Conservation (phyloP, 2,797 vertebrate genomes). For the Danio tinwini region DNA sequence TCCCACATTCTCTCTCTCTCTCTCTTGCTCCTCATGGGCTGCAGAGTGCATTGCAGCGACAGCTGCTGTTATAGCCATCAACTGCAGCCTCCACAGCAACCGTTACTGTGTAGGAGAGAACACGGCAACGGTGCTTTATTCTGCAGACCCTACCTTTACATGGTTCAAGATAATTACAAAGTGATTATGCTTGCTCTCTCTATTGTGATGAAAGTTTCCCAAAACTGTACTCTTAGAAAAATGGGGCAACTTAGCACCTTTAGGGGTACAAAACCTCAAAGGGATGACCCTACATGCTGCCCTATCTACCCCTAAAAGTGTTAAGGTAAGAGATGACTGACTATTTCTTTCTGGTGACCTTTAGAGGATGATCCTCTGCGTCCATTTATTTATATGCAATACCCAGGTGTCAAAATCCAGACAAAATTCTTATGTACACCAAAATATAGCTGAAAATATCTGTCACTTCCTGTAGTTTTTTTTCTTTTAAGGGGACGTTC, state of each 20-base stretch:
- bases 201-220: background rate
- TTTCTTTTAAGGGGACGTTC: background rate
- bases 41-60: conserved; percentile 65
- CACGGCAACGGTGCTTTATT: conserved; percentile 26
- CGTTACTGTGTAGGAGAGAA: conserved; percentile 57
- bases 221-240: background rate
- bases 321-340: no score
- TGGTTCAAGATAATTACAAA: conserved; percentile 21
- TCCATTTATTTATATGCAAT: conserved; percentile 15
- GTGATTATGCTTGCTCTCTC: background rate
- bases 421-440: no score
- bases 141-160: conserved; percentile 39
- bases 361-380: background rate
- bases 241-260: background rate
- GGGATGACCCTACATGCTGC: background rate
- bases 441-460: background rate
- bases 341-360: background rate
- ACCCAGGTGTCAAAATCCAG: background rate
- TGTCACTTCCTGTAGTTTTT: background rate
- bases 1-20: conserved; percentile 30
- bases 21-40: conserved; percentile 36
- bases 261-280: background rate
- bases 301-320: background rate
- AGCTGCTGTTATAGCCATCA: conserved; percentile 66
- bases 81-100: conserved; percentile 64